These are phyloP conservation scores for Hirundichthys speculiger DNA, from an alignment of 2,113 vertebrate species.

Conservation along the genomic window DNA sequence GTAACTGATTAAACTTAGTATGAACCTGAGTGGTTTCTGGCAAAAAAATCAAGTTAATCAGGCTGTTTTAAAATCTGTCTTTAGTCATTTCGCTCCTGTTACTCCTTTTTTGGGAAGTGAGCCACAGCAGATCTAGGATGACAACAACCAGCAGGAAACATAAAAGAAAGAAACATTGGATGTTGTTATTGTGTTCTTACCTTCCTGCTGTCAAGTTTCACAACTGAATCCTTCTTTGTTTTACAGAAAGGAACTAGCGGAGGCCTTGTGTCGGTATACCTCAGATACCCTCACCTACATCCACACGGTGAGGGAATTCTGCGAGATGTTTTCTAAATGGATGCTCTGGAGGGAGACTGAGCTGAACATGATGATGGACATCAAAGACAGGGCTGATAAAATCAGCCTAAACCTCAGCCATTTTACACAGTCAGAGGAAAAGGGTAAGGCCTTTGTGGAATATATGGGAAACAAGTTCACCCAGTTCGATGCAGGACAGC, in stretches of 20 bases:
- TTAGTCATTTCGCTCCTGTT: background rate
- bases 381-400: constrained; percentile 35
- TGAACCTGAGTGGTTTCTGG: no score
- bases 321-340: constrained; percentile 37
- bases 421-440: constrained; percentile 9
- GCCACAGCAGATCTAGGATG: no score
- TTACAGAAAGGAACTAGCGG: constrained; percentile 38
- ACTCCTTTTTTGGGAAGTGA: no score
- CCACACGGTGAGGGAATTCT: constrained; percentile 46
- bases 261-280: constrained; percentile 35
- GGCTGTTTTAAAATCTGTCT: background rate
- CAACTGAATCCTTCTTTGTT: background rate
- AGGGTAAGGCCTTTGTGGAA: constrained; percentile 30
- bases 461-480: constrained; percentile 53
- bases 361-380: constrained; percentile 48
- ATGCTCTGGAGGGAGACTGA: constrained; percentile 28
- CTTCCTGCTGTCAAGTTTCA: background rate
- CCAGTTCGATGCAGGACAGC: constrained; percentile 11
- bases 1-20: no score
- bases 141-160: no score
- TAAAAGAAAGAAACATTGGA: no score
- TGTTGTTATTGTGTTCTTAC: no score
- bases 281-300: constrained; percentile 44
- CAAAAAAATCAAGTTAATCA: background rate
- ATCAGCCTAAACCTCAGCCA: constrained; percentile 8